A percentile compares a stretch with the other conserved stretches of the same genome.
Conservation (phyloP, 37 sponge, comb jelly and placozoan genomes). For the Theonella swinhoei region DNA sequence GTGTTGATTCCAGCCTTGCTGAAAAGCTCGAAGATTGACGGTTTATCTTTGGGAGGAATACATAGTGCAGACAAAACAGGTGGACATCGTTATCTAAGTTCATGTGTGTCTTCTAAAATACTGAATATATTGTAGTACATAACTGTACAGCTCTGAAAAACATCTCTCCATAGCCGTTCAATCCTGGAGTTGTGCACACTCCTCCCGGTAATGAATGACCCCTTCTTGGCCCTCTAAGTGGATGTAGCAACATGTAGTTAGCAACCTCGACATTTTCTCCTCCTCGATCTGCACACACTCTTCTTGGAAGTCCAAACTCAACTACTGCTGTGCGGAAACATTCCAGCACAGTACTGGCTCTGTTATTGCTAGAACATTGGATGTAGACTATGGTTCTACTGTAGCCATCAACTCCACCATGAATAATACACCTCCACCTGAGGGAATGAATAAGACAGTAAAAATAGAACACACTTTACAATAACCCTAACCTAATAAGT, state of each 20-base stretch:
- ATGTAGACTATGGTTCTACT: slow-evolving; percentile 39
- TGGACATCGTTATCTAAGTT: slow-evolving; percentile 23
- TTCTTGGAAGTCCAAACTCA: slow-evolving; percentile 37
- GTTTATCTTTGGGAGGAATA: slow-evolving; percentile 14
- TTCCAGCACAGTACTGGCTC: slow-evolving; percentile 43
- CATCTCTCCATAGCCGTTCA: slow-evolving; percentile 66
- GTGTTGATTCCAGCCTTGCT: not conserved
- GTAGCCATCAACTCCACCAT: slow-evolving; percentile 68
- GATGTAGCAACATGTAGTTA: slow-evolving; percentile 52
- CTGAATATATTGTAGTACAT: slow-evolving; percentile 48
- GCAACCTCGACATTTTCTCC: slow-evolving; percentile 62
- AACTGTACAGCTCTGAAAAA: slow-evolving; percentile 16
- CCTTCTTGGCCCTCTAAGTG: slow-evolving; percentile 24
- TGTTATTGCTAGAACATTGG: slow-evolving; percentile 33
- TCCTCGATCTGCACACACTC: slow-evolving; percentile 59
- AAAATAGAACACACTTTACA: not conserved
- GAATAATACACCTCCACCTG: slow-evolving; percentile 67
- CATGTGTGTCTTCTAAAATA: slow-evolving; percentile 21
- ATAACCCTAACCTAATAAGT: not conserved
- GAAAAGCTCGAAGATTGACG: not conserved
- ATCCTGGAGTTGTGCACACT: slow-evolving; percentile 71
- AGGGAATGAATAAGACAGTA: not conserved
- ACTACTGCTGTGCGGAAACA: slow-evolving; percentile 21
- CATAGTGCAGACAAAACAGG: slow-evolving; percentile 55
- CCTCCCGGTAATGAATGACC: slow-evolving; percentile 38